Evolutionary conservation across 2,797 vertebrate species (phyloP).

Genomic region (Channallabes apus): DNA sequence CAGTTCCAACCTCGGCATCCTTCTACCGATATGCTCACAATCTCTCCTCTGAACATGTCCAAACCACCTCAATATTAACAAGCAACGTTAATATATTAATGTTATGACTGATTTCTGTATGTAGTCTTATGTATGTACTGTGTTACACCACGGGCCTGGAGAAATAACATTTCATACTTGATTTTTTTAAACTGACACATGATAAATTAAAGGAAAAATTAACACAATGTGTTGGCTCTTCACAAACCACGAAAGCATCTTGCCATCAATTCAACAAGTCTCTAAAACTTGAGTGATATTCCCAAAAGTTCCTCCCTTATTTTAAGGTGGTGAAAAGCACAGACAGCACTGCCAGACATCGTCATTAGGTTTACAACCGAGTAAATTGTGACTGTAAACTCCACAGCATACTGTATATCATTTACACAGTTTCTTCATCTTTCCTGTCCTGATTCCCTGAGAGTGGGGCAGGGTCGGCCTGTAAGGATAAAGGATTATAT

Average conservation of each 20-base stretch:
- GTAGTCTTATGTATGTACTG: background rate
- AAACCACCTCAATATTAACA: too few relatives aligned
- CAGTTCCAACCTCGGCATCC: too few relatives aligned
- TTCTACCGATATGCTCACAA: too few relatives aligned
- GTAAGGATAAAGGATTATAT: background rate
- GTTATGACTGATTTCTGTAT: too few relatives aligned
- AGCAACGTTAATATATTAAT: too few relatives aligned
- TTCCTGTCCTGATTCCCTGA: background rate
- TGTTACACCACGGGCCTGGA: background rate
- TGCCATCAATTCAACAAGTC: background rate
- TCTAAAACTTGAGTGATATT: background rate
- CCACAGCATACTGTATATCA: background rate
- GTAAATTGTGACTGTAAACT: background rate
- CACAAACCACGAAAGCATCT: background rate
- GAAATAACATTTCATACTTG: background rate
- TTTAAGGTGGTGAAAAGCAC: background rate
- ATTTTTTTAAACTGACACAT: background rate
- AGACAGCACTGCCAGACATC: background rate
- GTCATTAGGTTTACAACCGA: background rate
- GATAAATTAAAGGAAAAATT: background rate
- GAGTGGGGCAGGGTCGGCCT: too few relatives aligned
- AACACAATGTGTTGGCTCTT: background rate
- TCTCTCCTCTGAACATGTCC: too few relatives aligned
- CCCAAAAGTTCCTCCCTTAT: background rate
- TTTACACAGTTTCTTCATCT: background rate